Base-by-base conservation (phyloP, 1,140 invertebrate genomes). In the Cotesia typhae region DNA sequence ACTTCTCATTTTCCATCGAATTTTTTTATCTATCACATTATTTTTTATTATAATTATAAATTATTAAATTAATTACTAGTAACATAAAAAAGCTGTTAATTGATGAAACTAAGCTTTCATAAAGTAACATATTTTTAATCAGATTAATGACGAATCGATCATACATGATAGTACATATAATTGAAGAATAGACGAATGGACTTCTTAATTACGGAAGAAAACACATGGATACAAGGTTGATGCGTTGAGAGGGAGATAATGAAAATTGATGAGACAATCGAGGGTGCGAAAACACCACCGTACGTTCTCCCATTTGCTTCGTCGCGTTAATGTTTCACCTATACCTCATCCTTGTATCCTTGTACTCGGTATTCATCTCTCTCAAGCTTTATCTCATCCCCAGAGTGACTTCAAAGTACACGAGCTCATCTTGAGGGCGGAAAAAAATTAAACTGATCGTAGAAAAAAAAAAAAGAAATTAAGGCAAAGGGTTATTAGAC, bases 261-360 rank as follows among this genome's bases (percentile, higher is more conserved):
- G 77, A 80, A 81, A 81, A 81, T 81, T 81, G 77, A 81, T 80
- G 79, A 81, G 79, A 81, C 78, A 79, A 81, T 81, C 76, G 79
- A 67, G 71, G 52, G 41, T 66, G 63, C 38, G 64, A 14, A 66
- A 66, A 52, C 17, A 52, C 36, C 36, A 35, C 6, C 37, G 47
- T 66, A 66, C 37, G 28, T 17, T 20, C 10, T 51, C 41, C 35
- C 41, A 55, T 55, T 55, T 55, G 17, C 64, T n/a, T 47, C 38
- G n/a, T 66, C 64, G 47, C 64, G 28, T 66, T 66, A 66, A 66
- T 66, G 64, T 20, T 66, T 66, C 64, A 51, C 12, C 35, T 38
- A 64, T 36, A 36, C 14, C 35, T 64, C 20, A 61, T 36, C 35
- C 38, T 47, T 47, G 10, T 47, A 47, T 10, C 6, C 10, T 47